phyloP scores from a whole-genome alignment of 2,888 invertebrate species.

The Drosophila monieri region DNA sequence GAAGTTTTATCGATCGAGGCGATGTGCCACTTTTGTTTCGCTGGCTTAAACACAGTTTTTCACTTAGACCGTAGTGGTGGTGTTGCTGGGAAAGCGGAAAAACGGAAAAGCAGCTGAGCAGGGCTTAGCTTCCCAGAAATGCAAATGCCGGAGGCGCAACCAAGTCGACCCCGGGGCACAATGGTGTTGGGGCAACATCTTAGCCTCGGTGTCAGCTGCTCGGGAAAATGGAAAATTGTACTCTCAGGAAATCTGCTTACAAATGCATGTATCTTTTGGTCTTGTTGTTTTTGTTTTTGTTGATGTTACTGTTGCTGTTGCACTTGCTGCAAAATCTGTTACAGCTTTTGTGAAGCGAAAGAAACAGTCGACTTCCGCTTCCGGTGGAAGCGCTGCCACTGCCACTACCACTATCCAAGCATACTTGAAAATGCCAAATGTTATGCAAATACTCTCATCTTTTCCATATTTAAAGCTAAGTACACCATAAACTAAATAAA shows the following conservation, averaged over 20 bases:
- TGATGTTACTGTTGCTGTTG: constrained; percentile 17
- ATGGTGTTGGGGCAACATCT: constrained; percentile 15
- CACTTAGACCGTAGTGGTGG: constrained; percentile 28
- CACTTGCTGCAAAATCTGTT: constrained; percentile 52
- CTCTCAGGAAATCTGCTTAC: constrained; percentile 73
- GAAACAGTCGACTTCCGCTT: constrained; percentile 72
- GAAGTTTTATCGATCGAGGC: constrained; percentile 5
- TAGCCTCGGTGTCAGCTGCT: constrained; percentile 53
- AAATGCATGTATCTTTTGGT: constrained; percentile 59
- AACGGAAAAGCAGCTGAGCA: constrained; percentile 12
- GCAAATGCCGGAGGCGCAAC: constrained; percentile 69
- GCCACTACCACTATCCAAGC: constrained; percentile 32
- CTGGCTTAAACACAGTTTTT: constrained; percentile 33
- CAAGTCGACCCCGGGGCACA: constrained; percentile 37
- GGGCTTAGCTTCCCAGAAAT: constrained; percentile 52
- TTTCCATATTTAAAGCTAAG: constrained; percentile 57
- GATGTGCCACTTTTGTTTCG: constrained; percentile 7
- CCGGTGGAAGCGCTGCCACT: constrained; percentile 44
- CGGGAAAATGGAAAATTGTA: constrained; percentile 66
- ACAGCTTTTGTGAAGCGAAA: constrained; percentile 59
- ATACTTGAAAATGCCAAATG: constrained; percentile 54
- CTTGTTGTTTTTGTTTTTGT: not conserved
- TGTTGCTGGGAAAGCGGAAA: constrained; percentile 25
- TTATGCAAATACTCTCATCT: constrained; percentile 59
- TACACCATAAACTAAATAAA: constrained; percentile 53